Evolutionary conservation across 2,888 invertebrate genomes (phyloP).

Genomic region (Eurytoma californica): DNA sequence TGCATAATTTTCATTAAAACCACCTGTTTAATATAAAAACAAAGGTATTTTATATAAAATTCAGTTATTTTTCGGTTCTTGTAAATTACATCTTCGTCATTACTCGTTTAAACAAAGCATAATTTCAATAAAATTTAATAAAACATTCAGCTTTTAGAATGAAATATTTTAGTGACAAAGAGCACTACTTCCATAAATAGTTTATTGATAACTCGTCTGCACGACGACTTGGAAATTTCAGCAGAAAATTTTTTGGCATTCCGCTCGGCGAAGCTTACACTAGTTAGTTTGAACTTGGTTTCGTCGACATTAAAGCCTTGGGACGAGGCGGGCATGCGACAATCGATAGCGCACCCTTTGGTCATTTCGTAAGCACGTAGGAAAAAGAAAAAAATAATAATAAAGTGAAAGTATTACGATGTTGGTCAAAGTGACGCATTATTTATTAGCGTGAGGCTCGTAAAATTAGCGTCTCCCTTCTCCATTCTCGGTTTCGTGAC

Average conservation of each 20-base stretch:
- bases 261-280: conserved; percentile 6
- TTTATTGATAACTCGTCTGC: background rate
- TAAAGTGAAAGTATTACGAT: background rate
- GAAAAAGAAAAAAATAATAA: background rate
- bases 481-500: too few species aligned
- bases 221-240: conserved; percentile 2
- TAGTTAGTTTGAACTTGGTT: conserved; percentile 34
- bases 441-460: too few species aligned
- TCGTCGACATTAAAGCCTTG: conserved; percentile 30
- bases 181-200: conserved; percentile 10
- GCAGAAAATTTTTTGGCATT: background rate
- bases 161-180: too few species aligned
- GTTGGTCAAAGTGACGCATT: background rate
- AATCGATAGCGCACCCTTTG: conserved; percentile 43
- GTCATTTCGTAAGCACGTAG: conserved; percentile 26
- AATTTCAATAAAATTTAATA: too few species aligned
- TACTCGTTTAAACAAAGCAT: too few species aligned
- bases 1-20: too few species aligned
- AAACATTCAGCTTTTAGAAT: too few species aligned
- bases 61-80: too few species aligned
- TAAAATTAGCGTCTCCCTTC: too few species aligned
- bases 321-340: conserved; percentile 30
- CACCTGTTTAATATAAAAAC: too few species aligned
- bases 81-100: too few species aligned
- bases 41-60: too few species aligned